Conservation (phyloP, 1,140 invertebrate genomes). For the Phymastichus coffea region DNA sequence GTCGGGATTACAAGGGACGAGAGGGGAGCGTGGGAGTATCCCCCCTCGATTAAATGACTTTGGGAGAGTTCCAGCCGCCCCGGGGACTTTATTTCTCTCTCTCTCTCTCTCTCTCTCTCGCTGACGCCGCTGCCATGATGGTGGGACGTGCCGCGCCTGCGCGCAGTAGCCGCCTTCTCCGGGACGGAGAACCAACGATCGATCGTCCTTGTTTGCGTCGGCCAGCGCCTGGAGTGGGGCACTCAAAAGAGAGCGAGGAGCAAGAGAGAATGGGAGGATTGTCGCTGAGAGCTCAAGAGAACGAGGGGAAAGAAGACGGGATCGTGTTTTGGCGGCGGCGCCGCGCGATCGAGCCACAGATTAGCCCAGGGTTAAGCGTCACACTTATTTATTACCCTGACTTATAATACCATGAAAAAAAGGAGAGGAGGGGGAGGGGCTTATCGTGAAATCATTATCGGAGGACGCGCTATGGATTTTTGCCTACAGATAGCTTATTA, state of each 20-base stretch:
- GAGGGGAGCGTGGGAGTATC: constrained; percentile 26
- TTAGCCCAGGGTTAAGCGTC: too few relatives aligned
- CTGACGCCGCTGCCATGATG: background rate
- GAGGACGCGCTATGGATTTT: background rate
- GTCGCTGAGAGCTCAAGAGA: background rate
- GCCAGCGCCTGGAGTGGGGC: background rate
- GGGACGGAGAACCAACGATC: constrained; percentile 21
- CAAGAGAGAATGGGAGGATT: background rate
- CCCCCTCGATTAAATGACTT: constrained; percentile 35
- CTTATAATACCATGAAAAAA: too few relatives aligned
- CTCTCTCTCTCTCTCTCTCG: background rate
- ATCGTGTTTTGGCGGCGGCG: constrained; percentile 1
- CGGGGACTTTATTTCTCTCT: constrained; percentile 11
- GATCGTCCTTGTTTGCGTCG: constrained; percentile 32
- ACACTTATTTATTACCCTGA: too few relatives aligned
- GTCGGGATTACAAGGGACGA: constrained; percentile 10
- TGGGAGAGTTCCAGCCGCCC: constrained; percentile 21
- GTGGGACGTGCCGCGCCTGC: constrained; percentile 10
- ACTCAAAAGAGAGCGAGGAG: background rate
- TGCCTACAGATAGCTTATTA: background rate
- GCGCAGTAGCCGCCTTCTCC: background rate
- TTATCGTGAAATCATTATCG: too few relatives aligned
- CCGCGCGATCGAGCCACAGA: background rate
- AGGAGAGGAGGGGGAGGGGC: constrained; percentile 2
- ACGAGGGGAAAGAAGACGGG: constrained; percentile 2